Evolutionary conservation across 2,113 vertebrate genomes (phyloP).

Genomic region (Ginglymostoma cirratum): DNA sequence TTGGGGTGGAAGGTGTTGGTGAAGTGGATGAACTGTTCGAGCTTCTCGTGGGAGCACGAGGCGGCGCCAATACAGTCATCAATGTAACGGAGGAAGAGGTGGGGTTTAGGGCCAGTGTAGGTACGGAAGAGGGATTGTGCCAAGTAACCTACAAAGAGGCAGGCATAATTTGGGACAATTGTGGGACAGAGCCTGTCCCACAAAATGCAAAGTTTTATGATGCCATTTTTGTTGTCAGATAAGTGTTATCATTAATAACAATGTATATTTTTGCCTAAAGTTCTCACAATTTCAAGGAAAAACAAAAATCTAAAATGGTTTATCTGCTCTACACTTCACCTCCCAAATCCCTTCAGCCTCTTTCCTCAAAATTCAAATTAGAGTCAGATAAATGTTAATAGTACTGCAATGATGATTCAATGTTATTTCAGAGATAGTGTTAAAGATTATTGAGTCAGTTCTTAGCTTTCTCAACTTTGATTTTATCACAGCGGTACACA

Average conservation of each 20-base stretch:
- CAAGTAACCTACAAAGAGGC: too few species aligned
- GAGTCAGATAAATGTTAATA: constrained; percentile 22
- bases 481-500: constrained; percentile 5
- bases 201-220: background rate
- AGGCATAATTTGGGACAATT: too few species aligned
- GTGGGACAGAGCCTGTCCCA: too few species aligned
- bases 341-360: background rate
- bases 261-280: background rate
- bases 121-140: too few species aligned
- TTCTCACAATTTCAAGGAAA: background rate
- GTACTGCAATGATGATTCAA: constrained; percentile 7
- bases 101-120: too few species aligned
- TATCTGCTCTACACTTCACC: background rate
- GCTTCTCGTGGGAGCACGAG: too few species aligned
- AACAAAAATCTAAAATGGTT: background rate
- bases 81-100: too few species aligned
- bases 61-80: too few species aligned
- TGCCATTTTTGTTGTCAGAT: background rate
- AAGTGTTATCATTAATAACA: background rate
- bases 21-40: too few species aligned
- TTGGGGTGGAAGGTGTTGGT: too few species aligned
- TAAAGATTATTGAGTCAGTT: constrained; percentile 16
- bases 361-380: background rate
- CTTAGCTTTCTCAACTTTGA: background rate
- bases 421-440: constrained; percentile 21